Conservation (phyloP, 2,888 invertebrate species). For the Melolontha melolontha region DNA sequence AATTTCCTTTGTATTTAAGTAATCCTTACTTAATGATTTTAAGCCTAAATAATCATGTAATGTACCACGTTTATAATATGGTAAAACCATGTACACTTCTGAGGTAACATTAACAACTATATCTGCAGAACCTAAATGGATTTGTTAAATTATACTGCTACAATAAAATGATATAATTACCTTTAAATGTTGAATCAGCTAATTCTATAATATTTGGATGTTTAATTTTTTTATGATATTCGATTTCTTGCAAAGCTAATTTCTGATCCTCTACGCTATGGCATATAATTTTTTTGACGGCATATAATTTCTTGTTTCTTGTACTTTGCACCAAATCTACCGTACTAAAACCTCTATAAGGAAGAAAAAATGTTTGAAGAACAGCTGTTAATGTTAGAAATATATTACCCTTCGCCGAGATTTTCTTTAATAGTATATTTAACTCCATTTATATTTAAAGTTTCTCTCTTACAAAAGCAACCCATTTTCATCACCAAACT, state of each 20-base stretch:
- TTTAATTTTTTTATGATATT: constrained; percentile 76
- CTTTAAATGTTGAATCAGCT: constrained; percentile 75
- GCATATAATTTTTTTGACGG: constrained; percentile 84
- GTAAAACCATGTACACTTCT: constrained; percentile 79
- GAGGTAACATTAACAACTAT: constrained; percentile 77
- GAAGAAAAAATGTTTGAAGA: constrained; percentile 8
- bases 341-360: constrained; percentile 82
- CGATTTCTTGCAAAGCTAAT: constrained; percentile 78
- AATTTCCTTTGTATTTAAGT: constrained; percentile 74
- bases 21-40: constrained; percentile 70
- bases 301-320: constrained; percentile 75
- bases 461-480: constrained; percentile 82
- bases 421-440: constrained; percentile 77
- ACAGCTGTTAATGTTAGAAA: constrained; percentile 41
- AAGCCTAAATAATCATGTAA: constrained; percentile 76
- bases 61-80: constrained; percentile 83
- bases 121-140: constrained; percentile 70
- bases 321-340: constrained; percentile 81
- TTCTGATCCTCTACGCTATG: constrained; percentile 83
- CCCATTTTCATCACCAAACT: constrained; percentile 79
- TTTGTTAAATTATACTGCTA: too few species aligned
- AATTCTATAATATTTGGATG: constrained; percentile 82
- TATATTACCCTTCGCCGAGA: constrained; percentile 80
- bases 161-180: constrained; percentile 48
- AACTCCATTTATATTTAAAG: constrained; percentile 76